Evolutionary conservation across 2,797 vertebrate species (phyloP), one percentile per base, ranked within the genome.

Genomic region (Halcyon smyrnensis): DNA sequence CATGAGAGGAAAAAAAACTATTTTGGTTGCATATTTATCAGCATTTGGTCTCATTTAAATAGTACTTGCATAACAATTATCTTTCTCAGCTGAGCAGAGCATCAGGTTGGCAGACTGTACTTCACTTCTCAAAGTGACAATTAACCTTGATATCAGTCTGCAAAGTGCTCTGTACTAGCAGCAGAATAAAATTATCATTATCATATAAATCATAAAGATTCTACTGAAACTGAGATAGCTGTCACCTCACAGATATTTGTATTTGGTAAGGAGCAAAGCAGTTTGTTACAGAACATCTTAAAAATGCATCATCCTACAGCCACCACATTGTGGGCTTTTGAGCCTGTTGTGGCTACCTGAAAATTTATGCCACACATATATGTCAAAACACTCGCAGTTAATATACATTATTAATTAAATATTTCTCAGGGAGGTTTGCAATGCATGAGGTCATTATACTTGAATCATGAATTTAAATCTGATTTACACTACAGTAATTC

Each of bases 71-170:
- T 75, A 54, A 86, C 67, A 95, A 95, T 97, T 91, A 94, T 73
- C 73, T 82, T 95, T 90, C 90, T 96, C 85, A 93, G 91, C 86
- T 93, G 86, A 97, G 69, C 50, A 89, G 69, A 93, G 74, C 91
- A 87, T 96, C 75, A 81, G 90, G 77, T 91, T 94, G 89, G 73
- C 73, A 97, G 82, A 95, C 86, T 69, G 91, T 69, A 77, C 60
- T 95, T 90, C 87, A 39, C 88, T 96, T 91, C 93, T 93, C 94
- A 94, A 95, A 95, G 62, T 88, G 87, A 96, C 93, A 97, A 97
- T 97, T 97, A 97, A 96, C 93, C 93, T 96, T 89, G 89, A 95
- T 95, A 96, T 78, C 93, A 94, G 95, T 76, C 91, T 97, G 91
- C 82, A 96, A 96, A 97, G 82, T 80, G 78, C 87, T 97, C 93